Percentiles rank a stretch among this genome's conserved stretches.
These are phyloP conservation scores for Ectemnius cavifrons DNA, from an alignment of 2,888 invertebrate genomes.

Conservation along the genomic window DNA sequence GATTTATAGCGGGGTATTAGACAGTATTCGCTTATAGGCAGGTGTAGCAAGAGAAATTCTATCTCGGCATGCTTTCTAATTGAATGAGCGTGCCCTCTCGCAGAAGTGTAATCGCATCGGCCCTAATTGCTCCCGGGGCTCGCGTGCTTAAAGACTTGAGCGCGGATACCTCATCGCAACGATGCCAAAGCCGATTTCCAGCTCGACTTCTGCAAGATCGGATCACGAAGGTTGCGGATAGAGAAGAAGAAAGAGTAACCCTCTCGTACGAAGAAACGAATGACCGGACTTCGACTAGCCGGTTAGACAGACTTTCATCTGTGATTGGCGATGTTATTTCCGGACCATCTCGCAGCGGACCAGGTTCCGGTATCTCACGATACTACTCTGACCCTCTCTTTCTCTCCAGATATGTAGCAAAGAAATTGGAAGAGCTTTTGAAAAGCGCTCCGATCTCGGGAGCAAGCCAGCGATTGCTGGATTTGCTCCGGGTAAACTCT, in stretches of 20 bases:
- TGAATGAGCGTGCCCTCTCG: constrained; percentile 1
- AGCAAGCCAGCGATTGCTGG: constrained; percentile 36
- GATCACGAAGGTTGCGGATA: constrained; percentile 17
- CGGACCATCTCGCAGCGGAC: constrained; percentile 51
- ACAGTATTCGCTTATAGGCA: too few species aligned
- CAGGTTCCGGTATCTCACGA: too few species aligned
- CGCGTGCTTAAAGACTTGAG: constrained; percentile 22
- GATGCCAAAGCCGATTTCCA: constrained; percentile 50
- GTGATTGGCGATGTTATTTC: constrained; percentile 66
- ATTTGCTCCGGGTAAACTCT: constrained; percentile 38
- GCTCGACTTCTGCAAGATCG: constrained; percentile 36
- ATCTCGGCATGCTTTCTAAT: constrained; percentile 7
- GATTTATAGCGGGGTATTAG: too few species aligned
- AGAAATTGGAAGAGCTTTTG: constrained; percentile 59
- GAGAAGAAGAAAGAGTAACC: constrained; percentile 24
- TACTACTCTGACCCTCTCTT: constrained; percentile 3
- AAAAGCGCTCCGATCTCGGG: constrained; percentile 38
- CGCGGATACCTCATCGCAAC: neutral
- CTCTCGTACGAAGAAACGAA: constrained; percentile 14
- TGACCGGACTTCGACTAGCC: constrained; percentile 15
- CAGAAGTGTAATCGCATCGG: constrained; percentile 31
- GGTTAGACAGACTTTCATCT: constrained; percentile 43
- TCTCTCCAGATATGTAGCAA: constrained; percentile 34
- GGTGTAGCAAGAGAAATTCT: too few species aligned
- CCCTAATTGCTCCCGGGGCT: constrained; percentile 33